Conservation (phyloP, 2,797 vertebrate genomes). For the Clamator glandarius region DNA sequence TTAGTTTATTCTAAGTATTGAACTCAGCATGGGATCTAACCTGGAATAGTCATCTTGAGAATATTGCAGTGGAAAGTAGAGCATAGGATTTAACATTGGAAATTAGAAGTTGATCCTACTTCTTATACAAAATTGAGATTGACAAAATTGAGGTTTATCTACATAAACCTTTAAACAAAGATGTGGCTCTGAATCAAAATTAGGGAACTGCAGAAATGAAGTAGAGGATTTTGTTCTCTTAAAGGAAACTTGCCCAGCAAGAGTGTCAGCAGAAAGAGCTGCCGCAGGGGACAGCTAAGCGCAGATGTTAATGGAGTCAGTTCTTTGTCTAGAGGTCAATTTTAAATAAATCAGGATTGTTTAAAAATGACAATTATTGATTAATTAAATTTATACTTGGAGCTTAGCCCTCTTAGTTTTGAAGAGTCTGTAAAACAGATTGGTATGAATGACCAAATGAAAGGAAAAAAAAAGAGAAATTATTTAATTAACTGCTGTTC, state of each 20-base stretch:
- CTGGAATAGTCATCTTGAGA: constrained; percentile 61
- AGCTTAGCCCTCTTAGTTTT: constrained; percentile 40
- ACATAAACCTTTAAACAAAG: constrained; percentile 83
- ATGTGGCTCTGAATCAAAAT: constrained; percentile 81
- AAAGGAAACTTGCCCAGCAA: constrained; percentile 73
- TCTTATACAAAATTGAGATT: constrained; percentile 80
- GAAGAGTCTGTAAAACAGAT: constrained; percentile 15
- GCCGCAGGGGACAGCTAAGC: neutral
- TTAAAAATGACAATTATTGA: constrained; percentile 59
- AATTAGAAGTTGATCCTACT: constrained; percentile 83
- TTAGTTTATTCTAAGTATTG: constrained; percentile 53
- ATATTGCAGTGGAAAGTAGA: constrained; percentile 65
- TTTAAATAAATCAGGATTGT: constrained; percentile 48
- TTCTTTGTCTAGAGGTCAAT: constrained; percentile 50
- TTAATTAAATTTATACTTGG: constrained; percentile 53
- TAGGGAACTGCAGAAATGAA: constrained; percentile 74
- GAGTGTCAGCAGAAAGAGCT: neutral
- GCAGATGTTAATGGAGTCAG: neutral
- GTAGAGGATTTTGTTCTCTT: constrained; percentile 76
- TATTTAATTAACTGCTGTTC: constrained; percentile 14
- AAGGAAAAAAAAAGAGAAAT: neutral
- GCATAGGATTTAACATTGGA: constrained; percentile 76
- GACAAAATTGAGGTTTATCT: constrained; percentile 83
- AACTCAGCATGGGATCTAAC: constrained; percentile 58
- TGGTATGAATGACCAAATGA: neutral